Evolutionary conservation across 2,113 vertebrate genomes (phyloP).

Genomic region (Porphyrio hochstetteri): DNA sequence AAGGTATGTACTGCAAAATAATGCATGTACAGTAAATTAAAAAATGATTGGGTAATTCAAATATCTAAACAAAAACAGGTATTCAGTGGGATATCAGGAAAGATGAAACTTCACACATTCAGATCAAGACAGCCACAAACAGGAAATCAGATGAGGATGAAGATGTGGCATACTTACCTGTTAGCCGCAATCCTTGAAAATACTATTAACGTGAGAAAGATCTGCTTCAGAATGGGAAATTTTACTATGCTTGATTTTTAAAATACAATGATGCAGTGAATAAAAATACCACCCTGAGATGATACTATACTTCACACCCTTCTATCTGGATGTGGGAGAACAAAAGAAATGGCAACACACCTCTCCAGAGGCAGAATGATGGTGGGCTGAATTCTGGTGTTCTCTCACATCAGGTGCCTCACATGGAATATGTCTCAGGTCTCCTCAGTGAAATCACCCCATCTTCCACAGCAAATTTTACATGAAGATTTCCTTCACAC

Average conservation of each 20-base stretch:
- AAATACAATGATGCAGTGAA: not conserved
- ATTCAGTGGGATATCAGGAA: not conserved
- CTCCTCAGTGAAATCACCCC: not conserved
- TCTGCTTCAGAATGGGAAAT: not conserved
- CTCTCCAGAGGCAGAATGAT: not conserved
- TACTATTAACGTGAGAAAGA: not conserved
- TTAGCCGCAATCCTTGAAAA: not conserved
- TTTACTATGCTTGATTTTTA: not conserved
- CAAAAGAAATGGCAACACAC: not conserved
- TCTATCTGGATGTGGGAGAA: not conserved
- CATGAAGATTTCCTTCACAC: not conserved
- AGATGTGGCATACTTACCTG: not conserved
- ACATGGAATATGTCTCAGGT: not conserved
- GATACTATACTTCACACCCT: not conserved
- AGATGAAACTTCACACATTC: not conserved
- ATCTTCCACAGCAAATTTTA: not conserved
- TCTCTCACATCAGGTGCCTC: not conserved
- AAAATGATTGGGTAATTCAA: not conserved
- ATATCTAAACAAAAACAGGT: not conserved
- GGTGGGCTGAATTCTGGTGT: not conserved
- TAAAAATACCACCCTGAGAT: not conserved
- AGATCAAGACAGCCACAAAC: not conserved
- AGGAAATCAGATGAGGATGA: not conserved
- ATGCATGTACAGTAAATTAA: not conserved
- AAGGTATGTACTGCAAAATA: not conserved